These are phyloP conservation scores for Yasuhikotakia modesta DNA, from an alignment of 2,797 vertebrate genomes.

Conservation along the genomic window DNA sequence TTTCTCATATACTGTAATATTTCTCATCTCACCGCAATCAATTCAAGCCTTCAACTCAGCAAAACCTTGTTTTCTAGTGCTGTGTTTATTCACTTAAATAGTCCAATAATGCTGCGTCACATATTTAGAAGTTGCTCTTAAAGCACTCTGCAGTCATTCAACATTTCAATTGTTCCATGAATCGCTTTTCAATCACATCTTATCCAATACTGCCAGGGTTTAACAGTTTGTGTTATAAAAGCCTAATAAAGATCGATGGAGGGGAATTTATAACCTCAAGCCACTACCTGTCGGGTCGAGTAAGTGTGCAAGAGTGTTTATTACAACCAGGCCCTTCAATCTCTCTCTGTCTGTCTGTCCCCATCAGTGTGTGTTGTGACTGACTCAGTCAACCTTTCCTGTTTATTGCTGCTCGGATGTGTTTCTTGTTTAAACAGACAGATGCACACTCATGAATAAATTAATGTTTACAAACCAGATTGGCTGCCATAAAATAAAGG, in stretches of 20 bases:
- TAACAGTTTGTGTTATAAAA: slow-evolving; percentile 39
- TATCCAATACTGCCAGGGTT: slow-evolving; percentile 22
- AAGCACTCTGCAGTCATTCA: slow-evolving; percentile 23
- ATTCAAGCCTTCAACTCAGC: neutral
- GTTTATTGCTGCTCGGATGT: slow-evolving; percentile 52
- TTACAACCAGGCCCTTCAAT: slow-evolving; percentile 45
- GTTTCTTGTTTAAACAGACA: slow-evolving; percentile 49
- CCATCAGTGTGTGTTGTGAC: slow-evolving; percentile 37
- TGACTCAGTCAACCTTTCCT: slow-evolving; percentile 51
- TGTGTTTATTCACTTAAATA: slow-evolving; percentile 27
- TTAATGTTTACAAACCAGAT: slow-evolving; percentile 63
- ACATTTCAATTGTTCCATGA: slow-evolving; percentile 17
- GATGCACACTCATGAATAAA: slow-evolving; percentile 56
- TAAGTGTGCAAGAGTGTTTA: slow-evolving; percentile 30
- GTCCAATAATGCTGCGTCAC: slow-evolving; percentile 20
- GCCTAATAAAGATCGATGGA: slow-evolving; percentile 38
- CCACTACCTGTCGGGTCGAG: slow-evolving; percentile 35
- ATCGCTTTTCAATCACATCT: slow-evolving; percentile 30
- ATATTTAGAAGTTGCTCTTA: slow-evolving; percentile 32
- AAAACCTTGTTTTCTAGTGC: slow-evolving; percentile 14
- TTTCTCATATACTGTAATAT: no score
- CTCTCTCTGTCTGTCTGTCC: slow-evolving; percentile 14
- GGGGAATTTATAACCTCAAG: slow-evolving; percentile 51
- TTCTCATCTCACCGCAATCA: neutral
- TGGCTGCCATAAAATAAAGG: slow-evolving; percentile 59